Conservation (phyloP, 2,888 invertebrate species). For the Silvanus unidentatus region DNA sequence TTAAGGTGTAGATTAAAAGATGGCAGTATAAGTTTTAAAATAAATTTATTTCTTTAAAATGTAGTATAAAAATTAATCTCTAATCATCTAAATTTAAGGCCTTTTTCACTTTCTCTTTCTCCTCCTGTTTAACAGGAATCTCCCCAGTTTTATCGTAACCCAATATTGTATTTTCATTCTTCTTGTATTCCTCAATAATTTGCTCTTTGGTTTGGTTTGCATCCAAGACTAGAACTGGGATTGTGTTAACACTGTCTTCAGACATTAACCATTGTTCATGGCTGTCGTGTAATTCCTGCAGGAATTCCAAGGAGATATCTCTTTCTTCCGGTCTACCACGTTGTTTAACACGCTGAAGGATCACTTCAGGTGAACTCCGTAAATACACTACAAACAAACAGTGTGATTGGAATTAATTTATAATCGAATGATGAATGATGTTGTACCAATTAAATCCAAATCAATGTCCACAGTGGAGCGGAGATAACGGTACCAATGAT, state of each 20-base stretch:
- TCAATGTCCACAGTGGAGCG: slow-evolving; percentile 64
- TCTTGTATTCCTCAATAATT: slow-evolving; percentile 59
- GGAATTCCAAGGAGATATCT: slow-evolving; percentile 72
- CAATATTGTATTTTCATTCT: slow-evolving; percentile 53
- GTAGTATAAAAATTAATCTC: too few relatives aligned
- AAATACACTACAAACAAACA: slow-evolving; percentile 59
- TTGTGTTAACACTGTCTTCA: slow-evolving; percentile 36
- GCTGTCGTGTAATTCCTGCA: slow-evolving; percentile 70
- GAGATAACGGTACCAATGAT: slow-evolving; percentile 84
- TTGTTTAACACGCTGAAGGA: slow-evolving; percentile 64
- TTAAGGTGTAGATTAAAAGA: too few relatives aligned
- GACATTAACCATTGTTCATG: slow-evolving; percentile 66
- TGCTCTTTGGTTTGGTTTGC: slow-evolving; percentile 61
- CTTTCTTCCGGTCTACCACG: slow-evolving; percentile 78
- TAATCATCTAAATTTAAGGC: slow-evolving; percentile 17
- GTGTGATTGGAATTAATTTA: slow-evolving; percentile 7
- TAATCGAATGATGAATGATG: neutral
- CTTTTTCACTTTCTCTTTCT: slow-evolving; percentile 31
- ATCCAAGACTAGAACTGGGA: slow-evolving; percentile 58
- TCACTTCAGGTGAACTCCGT: slow-evolving; percentile 59
- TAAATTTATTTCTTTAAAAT: too few relatives aligned
- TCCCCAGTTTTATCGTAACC: slow-evolving; percentile 32
- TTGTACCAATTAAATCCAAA: slow-evolving; percentile 77
- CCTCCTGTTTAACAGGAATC: slow-evolving; percentile 19
- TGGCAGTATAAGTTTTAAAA: too few relatives aligned